A percentile compares a stretch with the other conserved stretches of the same genome.
Evolutionary conservation across 2,113 vertebrate genomes (phyloP).

Genomic region (Ia io): DNA sequence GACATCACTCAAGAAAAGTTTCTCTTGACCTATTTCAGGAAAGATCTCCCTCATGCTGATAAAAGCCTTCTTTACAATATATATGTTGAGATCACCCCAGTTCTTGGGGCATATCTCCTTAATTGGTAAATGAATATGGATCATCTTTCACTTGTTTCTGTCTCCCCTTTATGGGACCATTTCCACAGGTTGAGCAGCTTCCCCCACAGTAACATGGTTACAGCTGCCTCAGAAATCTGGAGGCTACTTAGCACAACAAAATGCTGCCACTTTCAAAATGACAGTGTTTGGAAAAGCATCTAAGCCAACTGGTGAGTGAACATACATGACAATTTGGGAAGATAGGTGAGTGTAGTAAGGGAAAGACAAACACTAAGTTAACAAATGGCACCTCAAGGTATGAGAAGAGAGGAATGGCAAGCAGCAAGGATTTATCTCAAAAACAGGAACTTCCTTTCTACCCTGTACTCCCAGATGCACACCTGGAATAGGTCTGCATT

Average conservation of each 20-base stretch:
- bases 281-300: neutral
- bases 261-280: neutral
- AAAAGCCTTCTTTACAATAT: neutral
- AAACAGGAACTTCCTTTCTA: neutral
- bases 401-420: neutral
- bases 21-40: neutral
- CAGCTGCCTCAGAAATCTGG: neutral
- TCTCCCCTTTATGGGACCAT: neutral
- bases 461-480: neutral
- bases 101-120: neutral
- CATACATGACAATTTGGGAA: neutral
- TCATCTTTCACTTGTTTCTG: neutral
- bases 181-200: neutral
- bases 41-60: neutral
- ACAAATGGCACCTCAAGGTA: neutral
- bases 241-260: neutral
- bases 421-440: neutral
- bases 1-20: neutral
- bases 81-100: neutral
- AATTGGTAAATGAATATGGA: neutral
- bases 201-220: neutral
- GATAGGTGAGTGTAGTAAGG: neutral
- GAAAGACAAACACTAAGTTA: neutral
- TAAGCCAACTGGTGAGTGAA: neutral
- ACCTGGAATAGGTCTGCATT: neutral